Evolutionary conservation across 2,888 invertebrate genomes (phyloP).

Genomic region (Troilus luridus): DNA sequence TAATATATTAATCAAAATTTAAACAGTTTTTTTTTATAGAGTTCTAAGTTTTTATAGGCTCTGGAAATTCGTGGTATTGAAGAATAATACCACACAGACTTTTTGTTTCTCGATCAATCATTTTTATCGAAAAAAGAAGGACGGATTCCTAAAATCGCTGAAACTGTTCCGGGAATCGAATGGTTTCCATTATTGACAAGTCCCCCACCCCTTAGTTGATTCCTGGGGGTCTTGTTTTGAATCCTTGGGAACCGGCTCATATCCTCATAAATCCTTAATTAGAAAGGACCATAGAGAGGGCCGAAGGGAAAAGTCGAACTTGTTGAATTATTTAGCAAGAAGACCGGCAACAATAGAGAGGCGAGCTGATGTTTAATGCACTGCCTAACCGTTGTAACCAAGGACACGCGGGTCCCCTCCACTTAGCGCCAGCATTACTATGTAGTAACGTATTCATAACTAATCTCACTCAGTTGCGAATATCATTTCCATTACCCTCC

Average conservation of each 20-base stretch:
- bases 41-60: too few relatives aligned
- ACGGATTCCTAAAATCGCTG: not conserved
- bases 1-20: too few relatives aligned
- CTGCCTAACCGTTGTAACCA: not conserved
- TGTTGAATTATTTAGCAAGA: not conserved
- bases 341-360: not conserved
- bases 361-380: not conserved
- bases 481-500: conserved; percentile 1
- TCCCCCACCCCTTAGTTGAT: not conserved
- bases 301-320: not conserved
- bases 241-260: not conserved
- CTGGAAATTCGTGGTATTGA: too few relatives aligned
- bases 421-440: not conserved
- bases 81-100: too few relatives aligned
- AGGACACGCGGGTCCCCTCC: not conserved
- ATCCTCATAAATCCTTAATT: conserved; percentile 19
- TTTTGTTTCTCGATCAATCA: too few relatives aligned
- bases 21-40: too few relatives aligned
- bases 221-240: not conserved
- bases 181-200: not conserved
- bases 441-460: not conserved
- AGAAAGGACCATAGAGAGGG: not conserved
- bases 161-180: not conserved
- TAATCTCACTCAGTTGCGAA: not conserved
- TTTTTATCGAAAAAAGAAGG: not conserved